Conservation (phyloP, 2,113 vertebrate genomes). For the Tautogolabrus adspersus region DNA sequence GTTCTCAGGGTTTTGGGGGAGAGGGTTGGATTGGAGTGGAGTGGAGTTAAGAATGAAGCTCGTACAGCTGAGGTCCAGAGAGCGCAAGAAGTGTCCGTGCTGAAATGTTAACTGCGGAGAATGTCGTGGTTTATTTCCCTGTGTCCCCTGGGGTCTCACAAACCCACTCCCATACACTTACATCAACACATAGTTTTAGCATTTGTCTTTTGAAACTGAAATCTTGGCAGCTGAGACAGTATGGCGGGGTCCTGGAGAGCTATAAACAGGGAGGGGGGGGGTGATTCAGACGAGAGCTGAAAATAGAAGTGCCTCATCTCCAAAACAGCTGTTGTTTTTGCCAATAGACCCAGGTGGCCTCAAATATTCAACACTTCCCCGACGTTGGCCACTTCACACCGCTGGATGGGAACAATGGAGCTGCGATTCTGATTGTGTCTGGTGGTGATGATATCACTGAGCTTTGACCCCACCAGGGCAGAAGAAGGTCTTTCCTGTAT, state of each 20-base stretch:
- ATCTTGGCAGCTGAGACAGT: slow-evolving; percentile 64
- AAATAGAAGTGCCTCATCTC: slow-evolving; percentile 93
- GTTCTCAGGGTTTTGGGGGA: slow-evolving; percentile 28
- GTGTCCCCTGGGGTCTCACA: slow-evolving; percentile 48
- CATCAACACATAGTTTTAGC: slow-evolving; percentile 82
- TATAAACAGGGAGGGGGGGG: slow-evolving; percentile 84
- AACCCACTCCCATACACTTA: slow-evolving; percentile 76
- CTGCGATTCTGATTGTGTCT: slow-evolving; percentile 60
- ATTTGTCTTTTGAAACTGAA: slow-evolving; percentile 78
- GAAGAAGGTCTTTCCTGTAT: slow-evolving; percentile 60
- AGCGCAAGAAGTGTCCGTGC: slow-evolving; percentile 20
- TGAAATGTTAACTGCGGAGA: slow-evolving; percentile 71
- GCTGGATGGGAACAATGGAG: slow-evolving; percentile 66
- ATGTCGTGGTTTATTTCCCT: slow-evolving; percentile 15
- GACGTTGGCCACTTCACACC: slow-evolving; percentile 49
- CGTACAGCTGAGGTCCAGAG: slow-evolving; percentile 53
- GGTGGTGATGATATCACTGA: slow-evolving; percentile 68
- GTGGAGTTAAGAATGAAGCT: slow-evolving; percentile 49
- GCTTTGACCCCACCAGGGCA: slow-evolving; percentile 53
- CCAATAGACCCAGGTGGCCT: slow-evolving; percentile 94
- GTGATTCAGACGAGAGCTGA: slow-evolving; percentile 82
- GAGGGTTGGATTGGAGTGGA: not conserved
- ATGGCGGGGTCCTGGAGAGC: slow-evolving; percentile 78
- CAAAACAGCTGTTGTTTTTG: slow-evolving; percentile 95
- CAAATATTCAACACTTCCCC: slow-evolving; percentile 69